phyloP scores from a whole-genome alignment of 2,113 vertebrate genomes.

The Athene noctua region DNA sequence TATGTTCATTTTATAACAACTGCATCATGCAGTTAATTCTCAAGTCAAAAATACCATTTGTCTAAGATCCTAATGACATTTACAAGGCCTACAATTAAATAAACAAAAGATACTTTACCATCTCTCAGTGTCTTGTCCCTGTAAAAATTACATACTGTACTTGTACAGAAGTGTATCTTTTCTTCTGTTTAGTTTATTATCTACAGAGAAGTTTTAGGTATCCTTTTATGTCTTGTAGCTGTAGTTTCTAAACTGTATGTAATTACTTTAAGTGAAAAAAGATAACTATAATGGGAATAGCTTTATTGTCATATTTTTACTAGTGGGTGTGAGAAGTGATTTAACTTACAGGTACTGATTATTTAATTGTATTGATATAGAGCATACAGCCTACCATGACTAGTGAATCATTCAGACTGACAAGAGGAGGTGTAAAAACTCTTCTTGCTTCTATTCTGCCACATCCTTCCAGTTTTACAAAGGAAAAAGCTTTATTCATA shows the following conservation, averaged over 20 bases:
- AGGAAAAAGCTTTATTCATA: conserved; percentile 60
- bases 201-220: conserved; percentile 67
- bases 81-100: conserved; percentile 43
- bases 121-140: background rate
- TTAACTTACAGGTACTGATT: conserved; percentile 82
- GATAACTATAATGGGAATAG: conserved; percentile 68
- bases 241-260: conserved; percentile 68
- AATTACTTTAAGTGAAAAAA: conserved; percentile 73
- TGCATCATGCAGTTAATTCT: conserved; percentile 11
- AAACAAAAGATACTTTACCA: conserved; percentile 42
- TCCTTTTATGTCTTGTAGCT: conserved; percentile 64
- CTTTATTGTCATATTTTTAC: conserved; percentile 79
- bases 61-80: conserved; percentile 19
- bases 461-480: conserved; percentile 50
- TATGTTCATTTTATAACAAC: background rate
- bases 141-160: conserved; percentile 32
- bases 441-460: conserved; percentile 66
- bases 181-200: conserved; percentile 44
- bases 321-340: conserved; percentile 77
- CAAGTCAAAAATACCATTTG: conserved; percentile 18
- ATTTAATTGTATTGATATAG: conserved; percentile 80
- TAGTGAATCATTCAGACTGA: conserved; percentile 76
- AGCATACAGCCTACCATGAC: conserved; percentile 69
- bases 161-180: conserved; percentile 38
- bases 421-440: conserved; percentile 74